These are phyloP conservation scores for Zaprionus ghesquierei DNA, from an alignment of 1,140 invertebrate species.

Conservation along the genomic window DNA sequence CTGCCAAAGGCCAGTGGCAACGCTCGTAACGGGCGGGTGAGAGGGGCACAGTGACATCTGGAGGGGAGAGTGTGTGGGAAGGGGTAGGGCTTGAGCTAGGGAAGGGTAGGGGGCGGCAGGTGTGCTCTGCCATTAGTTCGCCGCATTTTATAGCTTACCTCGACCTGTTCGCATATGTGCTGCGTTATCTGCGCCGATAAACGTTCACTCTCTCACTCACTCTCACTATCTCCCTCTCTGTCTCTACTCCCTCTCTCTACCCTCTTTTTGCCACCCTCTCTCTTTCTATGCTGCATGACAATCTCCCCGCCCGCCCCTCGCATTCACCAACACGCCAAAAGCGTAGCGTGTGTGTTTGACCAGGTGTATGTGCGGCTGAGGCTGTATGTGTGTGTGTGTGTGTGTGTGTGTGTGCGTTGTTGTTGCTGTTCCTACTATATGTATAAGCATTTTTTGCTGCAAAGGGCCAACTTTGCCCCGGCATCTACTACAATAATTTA, in stretches of 20 bases:
- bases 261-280: neutral
- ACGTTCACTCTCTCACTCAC: neutral
- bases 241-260: neutral
- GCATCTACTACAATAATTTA: constrained; percentile 80
- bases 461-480: constrained; percentile 57
- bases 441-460: constrained; percentile 2
- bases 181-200: neutral
- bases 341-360: constrained; percentile 5
- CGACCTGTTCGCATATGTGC: neutral
- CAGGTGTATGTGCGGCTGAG: constrained; percentile 9
- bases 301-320: constrained; percentile 2
- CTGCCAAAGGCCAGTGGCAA: constrained; percentile 23
- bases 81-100: too few species aligned
- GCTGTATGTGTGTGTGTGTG: constrained; percentile 16
- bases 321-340: constrained; percentile 46
- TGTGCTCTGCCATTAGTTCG: constrained; percentile 44
- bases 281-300: neutral
- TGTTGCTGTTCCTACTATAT: neutral
- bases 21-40: neutral
- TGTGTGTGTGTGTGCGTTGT: constrained; percentile 14
- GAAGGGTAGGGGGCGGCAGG: neutral
- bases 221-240: neutral
- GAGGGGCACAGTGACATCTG: neutral
- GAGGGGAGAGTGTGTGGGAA: neutral
- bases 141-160: constrained; percentile 57